A percentile compares a stretch with the other conserved stretches of the same genome.
These are phyloP conservation scores for Sylvietta virens DNA, from an alignment of 2,113 vertebrate genomes.

Conservation along the genomic window DNA sequence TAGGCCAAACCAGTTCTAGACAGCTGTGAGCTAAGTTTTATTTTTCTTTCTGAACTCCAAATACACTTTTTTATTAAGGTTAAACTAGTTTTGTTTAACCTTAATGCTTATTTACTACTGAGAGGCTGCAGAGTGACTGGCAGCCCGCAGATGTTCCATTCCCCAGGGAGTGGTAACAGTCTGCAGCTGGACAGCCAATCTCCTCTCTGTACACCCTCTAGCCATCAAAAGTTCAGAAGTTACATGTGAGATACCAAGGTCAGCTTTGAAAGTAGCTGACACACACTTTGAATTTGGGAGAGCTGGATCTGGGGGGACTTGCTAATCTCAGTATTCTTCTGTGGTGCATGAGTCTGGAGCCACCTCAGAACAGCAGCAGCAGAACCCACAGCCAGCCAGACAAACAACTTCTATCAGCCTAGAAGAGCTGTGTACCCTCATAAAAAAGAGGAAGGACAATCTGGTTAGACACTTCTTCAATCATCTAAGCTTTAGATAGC, in stretches of 20 bases:
- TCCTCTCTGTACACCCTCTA: not conserved
- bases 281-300: not conserved
- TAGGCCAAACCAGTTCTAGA: not conserved
- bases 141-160: not conserved
- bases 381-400: not conserved
- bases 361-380: not conserved
- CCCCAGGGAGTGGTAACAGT: not conserved
- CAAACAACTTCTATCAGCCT: not conserved
- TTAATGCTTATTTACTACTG: not conserved
- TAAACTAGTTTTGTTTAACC: not conserved
- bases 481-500: not conserved
- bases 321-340: not conserved
- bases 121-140: not conserved
- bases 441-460: not conserved
- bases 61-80: not conserved
- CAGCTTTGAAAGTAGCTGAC: not conserved
- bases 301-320: not conserved
- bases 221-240: not conserved
- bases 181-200: not conserved
- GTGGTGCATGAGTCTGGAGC: not conserved
- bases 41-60: not conserved
- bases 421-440: not conserved
- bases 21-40: not conserved
- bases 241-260: not conserved
- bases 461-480: not conserved